Percentiles rank a stretch among this genome's conserved stretches.
Conservation (phyloP, 2,113 vertebrate species). For the Solea solea region DNA sequence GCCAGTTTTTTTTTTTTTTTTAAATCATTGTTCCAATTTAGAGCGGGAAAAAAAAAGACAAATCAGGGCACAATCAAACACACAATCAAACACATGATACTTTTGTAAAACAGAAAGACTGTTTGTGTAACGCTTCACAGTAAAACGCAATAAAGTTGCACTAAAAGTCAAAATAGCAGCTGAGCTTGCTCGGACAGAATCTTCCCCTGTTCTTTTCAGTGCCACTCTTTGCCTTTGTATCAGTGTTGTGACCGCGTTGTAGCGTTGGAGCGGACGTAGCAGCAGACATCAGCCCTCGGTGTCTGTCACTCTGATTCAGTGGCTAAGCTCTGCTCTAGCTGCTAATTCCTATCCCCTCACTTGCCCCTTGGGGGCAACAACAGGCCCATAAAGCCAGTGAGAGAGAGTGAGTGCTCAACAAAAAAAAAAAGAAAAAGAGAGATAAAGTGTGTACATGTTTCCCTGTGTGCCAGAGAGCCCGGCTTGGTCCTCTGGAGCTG, state of each 20-base stretch:
- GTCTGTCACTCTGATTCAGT: conserved; percentile 67
- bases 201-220: background rate
- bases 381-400: conserved; percentile 47
- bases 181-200: background rate
- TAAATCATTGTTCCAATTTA: too few relatives aligned
- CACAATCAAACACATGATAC: too few relatives aligned
- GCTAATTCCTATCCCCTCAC: conserved; percentile 54
- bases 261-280: conserved; percentile 9
- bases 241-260: background rate
- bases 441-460: background rate
- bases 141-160: background rate
- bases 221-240: background rate
- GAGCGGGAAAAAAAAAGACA: too few relatives aligned
- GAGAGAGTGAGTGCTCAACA: conserved; percentile 1
- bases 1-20: too few relatives aligned
- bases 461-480: conserved; percentile 8
- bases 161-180: background rate
- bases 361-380: conserved; percentile 66
- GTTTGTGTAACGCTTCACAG: background rate
- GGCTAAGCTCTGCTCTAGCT: conserved; percentile 37
- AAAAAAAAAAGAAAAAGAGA: conserved; percentile 4
- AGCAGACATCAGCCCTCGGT: conserved; percentile 53
- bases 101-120: too few relatives aligned
- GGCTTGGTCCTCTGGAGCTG: conserved; percentile 42
- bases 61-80: too few relatives aligned